Evolutionary conservation across 1,140 invertebrate species (phyloP).

Genomic region (Caenorhabditis briggsae): DNA sequence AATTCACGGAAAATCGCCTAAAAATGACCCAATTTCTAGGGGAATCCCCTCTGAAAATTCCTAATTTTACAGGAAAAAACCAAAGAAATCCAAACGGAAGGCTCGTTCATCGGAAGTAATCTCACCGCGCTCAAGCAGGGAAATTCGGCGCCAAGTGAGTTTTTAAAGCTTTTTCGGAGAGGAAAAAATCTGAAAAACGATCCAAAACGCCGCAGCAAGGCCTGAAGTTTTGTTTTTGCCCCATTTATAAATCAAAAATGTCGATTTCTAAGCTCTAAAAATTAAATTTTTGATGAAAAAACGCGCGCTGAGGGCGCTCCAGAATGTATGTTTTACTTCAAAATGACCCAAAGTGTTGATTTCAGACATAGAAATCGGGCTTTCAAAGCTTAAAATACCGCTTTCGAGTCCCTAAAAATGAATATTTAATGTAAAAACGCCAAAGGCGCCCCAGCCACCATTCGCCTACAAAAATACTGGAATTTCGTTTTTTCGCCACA

Average conservation of each 20-base stretch:
- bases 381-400: no score
- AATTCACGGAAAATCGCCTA: no score
- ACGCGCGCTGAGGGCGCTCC: neutral
- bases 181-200: neutral
- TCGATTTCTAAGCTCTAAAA: neutral
- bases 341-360: no score
- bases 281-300: neutral
- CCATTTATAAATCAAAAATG: neutral
- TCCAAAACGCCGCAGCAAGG: no score
- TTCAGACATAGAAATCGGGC: no score
- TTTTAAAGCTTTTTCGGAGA: neutral
- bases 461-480: no score
- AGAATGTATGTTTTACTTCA: no score
- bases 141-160: constrained; percentile 23
- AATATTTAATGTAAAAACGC: no score
- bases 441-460: neutral
- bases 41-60: neutral
- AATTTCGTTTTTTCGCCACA: no score
- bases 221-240: no score
- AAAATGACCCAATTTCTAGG: no score
- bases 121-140: constrained; percentile 50
- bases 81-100: constrained; percentile 73
- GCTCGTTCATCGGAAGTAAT: constrained; percentile 71
- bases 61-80: constrained; percentile 65
- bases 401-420: no score